phyloP scores from a whole-genome alignment of 2,797 vertebrate species.

The Syngnathus acus region DNA sequence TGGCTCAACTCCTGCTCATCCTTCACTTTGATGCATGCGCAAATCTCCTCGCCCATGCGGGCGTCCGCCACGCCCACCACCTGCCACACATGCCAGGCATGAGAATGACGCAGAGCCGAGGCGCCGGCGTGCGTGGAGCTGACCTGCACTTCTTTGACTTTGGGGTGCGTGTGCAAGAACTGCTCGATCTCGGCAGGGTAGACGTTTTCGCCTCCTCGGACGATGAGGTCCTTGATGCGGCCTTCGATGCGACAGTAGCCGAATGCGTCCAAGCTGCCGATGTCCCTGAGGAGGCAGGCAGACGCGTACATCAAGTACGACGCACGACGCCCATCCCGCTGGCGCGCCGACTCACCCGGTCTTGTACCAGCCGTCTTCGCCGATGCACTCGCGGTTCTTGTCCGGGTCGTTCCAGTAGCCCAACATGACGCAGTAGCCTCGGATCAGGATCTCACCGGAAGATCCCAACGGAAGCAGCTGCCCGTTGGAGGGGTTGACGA shows the following conservation, averaged over 20 bases:
- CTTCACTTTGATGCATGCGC: slow-evolving; percentile 80
- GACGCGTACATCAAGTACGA: too few species aligned
- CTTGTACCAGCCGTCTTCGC: slow-evolving; percentile 81
- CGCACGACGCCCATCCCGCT: too few species aligned
- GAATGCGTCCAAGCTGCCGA: slow-evolving; percentile 70
- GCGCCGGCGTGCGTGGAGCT: slow-evolving; percentile 11
- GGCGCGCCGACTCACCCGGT: slow-evolving; percentile 79
- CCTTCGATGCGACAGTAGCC: slow-evolving; percentile 86
- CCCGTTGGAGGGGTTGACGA: slow-evolving; percentile 69
- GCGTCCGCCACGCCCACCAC: slow-evolving; percentile 84
- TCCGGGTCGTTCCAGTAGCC: slow-evolving; percentile 80
- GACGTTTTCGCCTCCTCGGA: slow-evolving; percentile 93
- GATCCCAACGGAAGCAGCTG: slow-evolving; percentile 65
- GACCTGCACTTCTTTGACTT: slow-evolving; percentile 88
- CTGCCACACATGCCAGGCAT: slow-evolving; percentile 51
- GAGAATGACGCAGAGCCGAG: too few species aligned
- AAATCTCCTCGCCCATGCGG: slow-evolving; percentile 88
- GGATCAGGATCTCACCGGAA: slow-evolving; percentile 79
- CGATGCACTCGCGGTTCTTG: slow-evolving; percentile 74
- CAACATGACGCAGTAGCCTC: slow-evolving; percentile 89
- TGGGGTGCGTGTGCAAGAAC: slow-evolving; percentile 86
- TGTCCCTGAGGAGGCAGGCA: slow-evolving; percentile 68
- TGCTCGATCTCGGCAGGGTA: slow-evolving; percentile 89
- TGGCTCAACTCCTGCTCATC: slow-evolving; percentile 63
- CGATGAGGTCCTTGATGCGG: slow-evolving; percentile 90